These are phyloP conservation scores for Catalaphyllia jardinei DNA, from an alignment of 64 coral and sea anemone genomes.

Conservation along the genomic window DNA sequence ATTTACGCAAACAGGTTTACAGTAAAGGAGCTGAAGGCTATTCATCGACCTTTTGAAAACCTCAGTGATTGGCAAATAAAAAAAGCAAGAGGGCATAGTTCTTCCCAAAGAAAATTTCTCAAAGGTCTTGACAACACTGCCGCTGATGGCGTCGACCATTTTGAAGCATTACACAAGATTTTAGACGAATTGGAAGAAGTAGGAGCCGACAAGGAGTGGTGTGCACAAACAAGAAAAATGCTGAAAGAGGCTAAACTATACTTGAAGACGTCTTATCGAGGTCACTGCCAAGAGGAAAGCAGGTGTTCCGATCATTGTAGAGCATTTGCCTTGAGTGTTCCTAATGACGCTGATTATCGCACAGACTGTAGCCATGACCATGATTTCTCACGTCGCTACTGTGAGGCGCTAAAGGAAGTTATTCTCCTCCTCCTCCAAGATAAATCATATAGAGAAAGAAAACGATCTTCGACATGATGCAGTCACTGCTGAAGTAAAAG, in stretches of 20 bases:
- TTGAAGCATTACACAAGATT: constrained; percentile 43
- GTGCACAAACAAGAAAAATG: constrained; percentile 1
- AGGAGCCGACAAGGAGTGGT: constrained; percentile 29
- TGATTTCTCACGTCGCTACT: too few species aligned
- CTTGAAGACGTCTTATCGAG: too few species aligned
- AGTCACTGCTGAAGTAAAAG: too few species aligned
- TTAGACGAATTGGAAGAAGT: constrained; percentile 8
- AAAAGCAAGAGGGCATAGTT: not conserved
- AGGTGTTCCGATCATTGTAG: not conserved
- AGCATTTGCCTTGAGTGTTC: constrained; percentile 21
- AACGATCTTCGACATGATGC: constrained; percentile 9
- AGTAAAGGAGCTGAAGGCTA: too few species aligned
- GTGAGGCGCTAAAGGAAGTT: too few species aligned
- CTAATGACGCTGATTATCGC: not conserved
- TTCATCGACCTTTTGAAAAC: too few species aligned
- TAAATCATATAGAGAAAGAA: not conserved
- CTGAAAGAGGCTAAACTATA: constrained; percentile 17
- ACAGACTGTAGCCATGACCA: constrained; percentile 22
- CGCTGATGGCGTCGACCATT: constrained; percentile 40
- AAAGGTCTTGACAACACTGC: constrained; percentile 2
- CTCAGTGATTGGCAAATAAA: too few species aligned
- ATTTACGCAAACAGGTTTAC: not conserved
- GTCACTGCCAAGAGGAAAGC: constrained; percentile 3
- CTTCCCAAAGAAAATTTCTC: not conserved
- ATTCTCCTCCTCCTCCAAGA: constrained; percentile 15